Base-by-base conservation (phyloP, 1,140 invertebrate species). In the Eulimnadia texana region DNA sequence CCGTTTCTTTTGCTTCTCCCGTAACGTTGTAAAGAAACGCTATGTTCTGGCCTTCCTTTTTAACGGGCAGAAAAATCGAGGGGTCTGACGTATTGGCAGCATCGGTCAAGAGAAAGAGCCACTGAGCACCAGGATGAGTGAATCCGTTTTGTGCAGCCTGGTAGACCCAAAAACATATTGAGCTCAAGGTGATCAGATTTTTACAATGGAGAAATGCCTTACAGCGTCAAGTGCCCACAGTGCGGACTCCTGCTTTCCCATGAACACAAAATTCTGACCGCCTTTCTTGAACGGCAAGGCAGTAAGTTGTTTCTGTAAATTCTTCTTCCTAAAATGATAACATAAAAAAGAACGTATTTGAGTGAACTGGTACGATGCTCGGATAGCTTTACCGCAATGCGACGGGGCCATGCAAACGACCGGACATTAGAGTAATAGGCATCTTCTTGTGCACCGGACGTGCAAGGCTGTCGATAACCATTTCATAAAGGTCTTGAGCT, bases 1-100 rank as follows among this genome's bases (percentile, higher is more conserved):
- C 82, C 69, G 76, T 68, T 67, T 80, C 83, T 50, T 72, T 68
- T 3, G 67, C 57, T 23, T 73, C 67, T 6, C 33, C 33, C 0
- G 86, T 85, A 3, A 74, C 71, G 69, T 91, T 91, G 64, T 84
- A 82, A 27, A 87, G 74, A 67, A 88, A 86, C 16, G 86, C 85
- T n/a, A 90, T 70, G 70, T 91, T 90, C 66, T 87, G 84, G 1
- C 88, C 88, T 71, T 90, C 87, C 2, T 74, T 74, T 23, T 88
- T 69, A 2, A 80, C 72, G 50, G 79, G 74, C 24, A 78, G 72
- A 47, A 84, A 73, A 19, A 70, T 70, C 0, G 76, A 72, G 28
- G 83, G 68, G 16, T 73, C 72, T 29, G 70, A 72, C 1, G 68
- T 69, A 3, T 65, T 62, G 58, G 74, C 70, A 0, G 77, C 79